Base-by-base conservation (phyloP, 2,888 invertebrate genomes). In the Xylota sylvarum region DNA sequence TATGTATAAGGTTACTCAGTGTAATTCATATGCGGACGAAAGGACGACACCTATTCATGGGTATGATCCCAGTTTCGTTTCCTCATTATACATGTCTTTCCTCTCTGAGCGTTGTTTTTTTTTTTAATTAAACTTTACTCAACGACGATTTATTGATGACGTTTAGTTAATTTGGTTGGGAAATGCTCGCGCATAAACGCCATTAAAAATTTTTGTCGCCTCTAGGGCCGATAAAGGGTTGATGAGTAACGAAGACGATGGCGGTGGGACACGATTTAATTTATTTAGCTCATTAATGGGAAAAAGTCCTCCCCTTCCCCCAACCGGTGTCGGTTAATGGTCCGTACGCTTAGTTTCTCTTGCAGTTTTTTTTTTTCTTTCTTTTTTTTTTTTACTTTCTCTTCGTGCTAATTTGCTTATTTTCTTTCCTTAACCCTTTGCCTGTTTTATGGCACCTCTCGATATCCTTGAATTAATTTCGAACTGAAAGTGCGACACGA, bases 151-250 rank as follows among this genome's bases (percentile, higher is more conserved):
- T 86, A 86, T 86, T 81, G 85, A 81, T 81, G 76, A 77, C 77
- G 67, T 81, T 85, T 80, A 76, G 72, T 72, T 85, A 80, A 76
- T 81, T 81, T 76, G 81, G 67, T 72, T 72, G 76, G 81, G 60
- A 86, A 86, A 86, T 86, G 85, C 85, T 86, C 72, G 81, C 85
- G 81, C 85, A 86, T 86, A 86, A 86, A 72, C 81, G 85, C 77
- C 60, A 77, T 86, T 86, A 77, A 86, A 81, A 85, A 72, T 67
- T 72, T 72, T 81, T 81, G 85, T 77, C 81, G 77, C 74, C 80
- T 72, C 52, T 55, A 81, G 77, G 76, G 72, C 81, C 85, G 81
- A 81, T 85, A 77, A 85, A 85, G 76, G 81, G 85, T 81, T 85
- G 81, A 85, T 81, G 72, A 81, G 76, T 65, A 70, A 85, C 69